Conservation (phyloP, 2,797 vertebrate species). For the Malacoraja senta region DNA sequence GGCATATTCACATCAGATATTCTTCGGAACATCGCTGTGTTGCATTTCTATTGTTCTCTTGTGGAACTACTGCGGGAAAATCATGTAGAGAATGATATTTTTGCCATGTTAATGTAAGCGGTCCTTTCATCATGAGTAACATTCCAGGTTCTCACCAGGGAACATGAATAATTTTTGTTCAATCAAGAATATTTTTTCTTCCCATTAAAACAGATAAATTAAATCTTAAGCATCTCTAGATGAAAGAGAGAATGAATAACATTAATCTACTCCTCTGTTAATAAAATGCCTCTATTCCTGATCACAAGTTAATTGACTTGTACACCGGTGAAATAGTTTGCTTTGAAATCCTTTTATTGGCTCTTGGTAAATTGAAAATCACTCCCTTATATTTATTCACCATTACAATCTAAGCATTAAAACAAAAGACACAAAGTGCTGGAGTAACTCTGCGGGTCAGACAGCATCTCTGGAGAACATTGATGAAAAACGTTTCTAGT, state of each 20-base stretch:
- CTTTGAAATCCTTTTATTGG: neutral
- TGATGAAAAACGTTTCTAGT: too few relatives aligned
- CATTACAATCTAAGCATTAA: neutral
- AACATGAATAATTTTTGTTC: neutral
- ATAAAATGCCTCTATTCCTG: conserved; percentile 2
- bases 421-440: too few relatives aligned
- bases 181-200: conserved; percentile 24
- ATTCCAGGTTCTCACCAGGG: conserved; percentile 9
- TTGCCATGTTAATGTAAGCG: neutral
- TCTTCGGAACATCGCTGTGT: neutral
- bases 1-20: neutral
- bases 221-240: neutral
- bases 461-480: too few relatives aligned
- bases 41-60: neutral
- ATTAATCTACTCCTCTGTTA: conserved; percentile 18
- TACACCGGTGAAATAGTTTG: neutral
- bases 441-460: too few relatives aligned
- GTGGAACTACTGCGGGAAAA: neutral
- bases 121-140: neutral
- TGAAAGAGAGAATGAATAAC: conserved; percentile 1
- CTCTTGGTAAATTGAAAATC: neutral
- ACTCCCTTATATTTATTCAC: neutral
- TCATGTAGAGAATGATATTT: neutral
- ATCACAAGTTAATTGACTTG: neutral
- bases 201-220: neutral